Percentiles rank a stretch among this genome's conserved stretches.
phyloP scores from a whole-genome alignment of 2,888 invertebrate genomes.

The Nebria brevicollis region DNA sequence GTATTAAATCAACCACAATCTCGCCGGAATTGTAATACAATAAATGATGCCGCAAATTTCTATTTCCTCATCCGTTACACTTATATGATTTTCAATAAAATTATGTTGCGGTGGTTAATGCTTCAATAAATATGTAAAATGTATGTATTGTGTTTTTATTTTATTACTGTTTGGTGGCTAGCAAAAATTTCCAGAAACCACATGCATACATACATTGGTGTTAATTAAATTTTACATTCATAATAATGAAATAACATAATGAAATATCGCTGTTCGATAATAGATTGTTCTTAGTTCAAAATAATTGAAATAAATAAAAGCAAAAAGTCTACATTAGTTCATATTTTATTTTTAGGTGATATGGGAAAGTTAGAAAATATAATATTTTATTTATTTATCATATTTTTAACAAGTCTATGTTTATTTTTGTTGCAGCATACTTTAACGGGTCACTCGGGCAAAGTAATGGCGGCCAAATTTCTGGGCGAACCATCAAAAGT shows the following conservation, averaged over 20 bases:
- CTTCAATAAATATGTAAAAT: too few relatives aligned
- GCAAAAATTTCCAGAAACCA: too few relatives aligned
- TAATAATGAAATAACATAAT: too few relatives aligned
- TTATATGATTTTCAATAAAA: background rate
- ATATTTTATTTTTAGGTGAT: background rate
- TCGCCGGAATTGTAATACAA: background rate
- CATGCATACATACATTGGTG: too few relatives aligned
- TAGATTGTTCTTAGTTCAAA: too few relatives aligned
- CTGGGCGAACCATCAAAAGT: conserved; percentile 92
- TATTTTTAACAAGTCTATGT: background rate
- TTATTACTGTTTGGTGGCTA: too few relatives aligned
- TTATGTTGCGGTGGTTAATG: too few relatives aligned
- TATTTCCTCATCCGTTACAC: background rate
- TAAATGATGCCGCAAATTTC: conserved; percentile 2
- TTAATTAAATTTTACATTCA: too few relatives aligned
- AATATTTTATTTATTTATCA: background rate
- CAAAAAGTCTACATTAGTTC: too few relatives aligned
- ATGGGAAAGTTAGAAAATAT: background rate
- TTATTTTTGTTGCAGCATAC: conserved; percentile 76
- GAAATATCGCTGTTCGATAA: too few relatives aligned
- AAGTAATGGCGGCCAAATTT: conserved; percentile 97
- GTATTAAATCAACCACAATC: background rate
- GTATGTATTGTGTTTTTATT: too few relatives aligned
- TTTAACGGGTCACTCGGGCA: conserved; percentile 94
- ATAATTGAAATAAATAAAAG: too few relatives aligned